Conservation (phyloP, 2,888 invertebrate genomes). For the Pseudococcus jackbeardsleyi region DNA sequence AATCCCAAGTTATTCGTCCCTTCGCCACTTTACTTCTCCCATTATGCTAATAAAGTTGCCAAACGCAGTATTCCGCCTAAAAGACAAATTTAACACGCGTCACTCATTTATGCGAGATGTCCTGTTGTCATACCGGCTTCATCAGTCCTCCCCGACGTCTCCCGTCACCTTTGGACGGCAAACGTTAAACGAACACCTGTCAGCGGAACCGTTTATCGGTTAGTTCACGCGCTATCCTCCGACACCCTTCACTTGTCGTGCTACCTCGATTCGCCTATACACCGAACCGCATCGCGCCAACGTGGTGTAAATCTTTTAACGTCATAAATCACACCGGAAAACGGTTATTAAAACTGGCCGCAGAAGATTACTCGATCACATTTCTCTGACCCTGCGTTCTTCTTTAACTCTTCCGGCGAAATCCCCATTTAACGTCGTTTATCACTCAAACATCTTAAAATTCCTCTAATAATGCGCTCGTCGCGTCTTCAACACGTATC, state of each 20-base stretch:
- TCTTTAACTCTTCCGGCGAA: background rate
- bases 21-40: background rate
- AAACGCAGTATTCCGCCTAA: conserved; percentile 8
- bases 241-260: background rate
- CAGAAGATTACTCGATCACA: conserved; percentile 24
- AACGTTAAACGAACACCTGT: conserved; percentile 31
- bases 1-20: background rate
- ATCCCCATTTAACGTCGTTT: background rate
- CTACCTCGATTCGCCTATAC: background rate
- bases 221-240: background rate
- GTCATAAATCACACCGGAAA: conserved; percentile 37
- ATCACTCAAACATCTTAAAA: background rate
- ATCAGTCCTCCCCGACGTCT: background rate
- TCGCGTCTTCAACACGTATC: background rate
- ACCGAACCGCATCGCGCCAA: background rate
- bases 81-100: conserved; percentile 9
- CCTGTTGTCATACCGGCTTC: background rate
- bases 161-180: background rate
- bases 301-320: conserved; percentile 7
- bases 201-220: conserved; percentile 33
- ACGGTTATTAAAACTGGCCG: conserved; percentile 40
- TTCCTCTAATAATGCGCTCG: background rate
- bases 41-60: conserved; percentile 31
- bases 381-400: background rate
- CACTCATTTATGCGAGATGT: conserved; percentile 23